These are phyloP conservation scores for Maniola jurtina DNA, from an alignment of 1,140 invertebrate species.

Conservation along the genomic window DNA sequence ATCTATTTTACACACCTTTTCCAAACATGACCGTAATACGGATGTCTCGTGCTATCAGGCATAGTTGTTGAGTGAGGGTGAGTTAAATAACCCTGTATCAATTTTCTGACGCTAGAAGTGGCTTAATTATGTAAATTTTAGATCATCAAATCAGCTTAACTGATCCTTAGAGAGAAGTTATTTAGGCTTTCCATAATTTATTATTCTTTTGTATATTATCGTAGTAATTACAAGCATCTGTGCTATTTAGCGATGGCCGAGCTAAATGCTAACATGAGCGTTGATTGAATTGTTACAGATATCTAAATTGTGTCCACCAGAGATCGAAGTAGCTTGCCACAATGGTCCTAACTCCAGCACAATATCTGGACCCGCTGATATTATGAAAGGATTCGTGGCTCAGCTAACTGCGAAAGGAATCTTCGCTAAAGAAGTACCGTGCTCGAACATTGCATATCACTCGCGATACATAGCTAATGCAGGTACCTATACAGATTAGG, in stretches of 20 bases:
- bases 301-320: conserved; percentile 79
- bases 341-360: conserved; percentile 87
- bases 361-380: conserved; percentile 85
- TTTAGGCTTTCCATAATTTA: no score
- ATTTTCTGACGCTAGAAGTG: no score
- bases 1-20: no score
- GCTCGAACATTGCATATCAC: conserved; percentile 86
- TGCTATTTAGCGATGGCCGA: not conserved
- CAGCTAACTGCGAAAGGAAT: conserved; percentile 82
- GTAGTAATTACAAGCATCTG: not conserved
- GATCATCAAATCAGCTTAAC: no score
- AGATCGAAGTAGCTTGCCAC: conserved; percentile 88
- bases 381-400: conserved; percentile 81
- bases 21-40: no score
- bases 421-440: conserved; percentile 86
- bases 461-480: conserved; percentile 84
- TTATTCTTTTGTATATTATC: not conserved
- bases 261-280: not conserved
- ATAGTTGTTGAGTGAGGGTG: no score
- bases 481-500: conserved; percentile 40
- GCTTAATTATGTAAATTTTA: no score
- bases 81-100: no score
- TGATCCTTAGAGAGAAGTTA: no score
- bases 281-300: conserved; percentile 43
- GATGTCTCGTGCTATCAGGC: no score